Evolutionary conservation across 2,797 vertebrate genomes (phyloP).

Genomic region (Pantherophis alleghaniensis): DNA sequence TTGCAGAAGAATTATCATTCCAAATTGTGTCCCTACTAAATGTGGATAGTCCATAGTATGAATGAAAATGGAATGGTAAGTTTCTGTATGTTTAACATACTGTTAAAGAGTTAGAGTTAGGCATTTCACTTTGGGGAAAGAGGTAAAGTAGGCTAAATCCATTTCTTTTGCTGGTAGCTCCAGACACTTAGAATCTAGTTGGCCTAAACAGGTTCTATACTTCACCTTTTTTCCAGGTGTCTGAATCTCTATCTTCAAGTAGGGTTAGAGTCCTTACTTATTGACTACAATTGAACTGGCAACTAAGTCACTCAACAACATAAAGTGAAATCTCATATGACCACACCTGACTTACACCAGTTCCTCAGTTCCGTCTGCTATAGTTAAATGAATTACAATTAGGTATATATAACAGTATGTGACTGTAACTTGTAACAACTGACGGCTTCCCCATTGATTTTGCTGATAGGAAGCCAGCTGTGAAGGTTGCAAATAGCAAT

Average conservation of each 20-base stretch:
- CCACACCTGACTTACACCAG: not conserved
- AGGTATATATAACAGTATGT: not conserved
- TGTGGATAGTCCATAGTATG: not conserved
- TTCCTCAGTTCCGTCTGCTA: not conserved
- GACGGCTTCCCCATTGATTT: not conserved
- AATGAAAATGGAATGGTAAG: not conserved
- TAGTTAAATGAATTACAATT: not conserved
- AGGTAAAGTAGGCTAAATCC: not conserved
- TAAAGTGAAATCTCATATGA: not conserved
- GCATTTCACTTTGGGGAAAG: not conserved
- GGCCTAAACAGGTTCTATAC: not conserved
- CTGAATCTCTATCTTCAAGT: not conserved
- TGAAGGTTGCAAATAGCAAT: not conserved
- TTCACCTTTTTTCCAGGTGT: not conserved
- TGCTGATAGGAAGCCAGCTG: not conserved
- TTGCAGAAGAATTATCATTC: not conserved
- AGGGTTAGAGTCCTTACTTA: not conserved
- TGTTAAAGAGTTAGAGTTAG: not conserved
- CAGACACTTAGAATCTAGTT: not conserved
- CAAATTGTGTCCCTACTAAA: not conserved
- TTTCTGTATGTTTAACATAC: not conserved
- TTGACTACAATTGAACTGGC: not conserved
- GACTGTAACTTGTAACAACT: not conserved
- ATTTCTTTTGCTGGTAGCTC: not conserved
- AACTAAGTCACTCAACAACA: not conserved